These are phyloP conservation scores for Diarsia dahlii DNA, from an alignment of 2,888 invertebrate species.

Conservation along the genomic window DNA sequence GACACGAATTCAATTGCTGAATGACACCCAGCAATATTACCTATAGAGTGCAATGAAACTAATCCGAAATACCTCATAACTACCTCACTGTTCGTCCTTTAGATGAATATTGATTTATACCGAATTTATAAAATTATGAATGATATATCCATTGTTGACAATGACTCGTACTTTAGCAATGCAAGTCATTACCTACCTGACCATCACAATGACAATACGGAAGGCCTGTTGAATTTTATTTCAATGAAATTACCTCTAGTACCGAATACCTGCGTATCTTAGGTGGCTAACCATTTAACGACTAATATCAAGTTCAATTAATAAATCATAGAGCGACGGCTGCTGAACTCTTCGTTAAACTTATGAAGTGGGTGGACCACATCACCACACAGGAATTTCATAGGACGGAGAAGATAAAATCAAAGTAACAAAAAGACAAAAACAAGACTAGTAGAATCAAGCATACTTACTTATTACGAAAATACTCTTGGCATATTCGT, in stretches of 20 bases:
- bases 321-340: background rate
- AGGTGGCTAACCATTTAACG: background rate
- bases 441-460: too few relatives aligned
- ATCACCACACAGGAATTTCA: background rate
- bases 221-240: background rate
- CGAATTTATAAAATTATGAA: background rate
- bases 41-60: background rate
- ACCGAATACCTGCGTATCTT: background rate
- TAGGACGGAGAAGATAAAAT: background rate
- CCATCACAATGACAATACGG: background rate
- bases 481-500: too few relatives aligned
- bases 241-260: background rate
- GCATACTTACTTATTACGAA: too few relatives aligned
- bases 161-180: background rate
- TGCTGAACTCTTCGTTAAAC: background rate
- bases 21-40: background rate
- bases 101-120: constrained; percentile 1
- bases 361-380: background rate
- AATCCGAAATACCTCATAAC: background rate
- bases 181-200: background rate
- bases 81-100: too few relatives aligned
- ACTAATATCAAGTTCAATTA: background rate
- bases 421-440: too few relatives aligned
- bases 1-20: background rate
- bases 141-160: background rate